Evolutionary conservation across 2,113 vertebrate species (phyloP), one percentile per base, ranked within the genome.

Genomic region (Anguilla japonica): DNA sequence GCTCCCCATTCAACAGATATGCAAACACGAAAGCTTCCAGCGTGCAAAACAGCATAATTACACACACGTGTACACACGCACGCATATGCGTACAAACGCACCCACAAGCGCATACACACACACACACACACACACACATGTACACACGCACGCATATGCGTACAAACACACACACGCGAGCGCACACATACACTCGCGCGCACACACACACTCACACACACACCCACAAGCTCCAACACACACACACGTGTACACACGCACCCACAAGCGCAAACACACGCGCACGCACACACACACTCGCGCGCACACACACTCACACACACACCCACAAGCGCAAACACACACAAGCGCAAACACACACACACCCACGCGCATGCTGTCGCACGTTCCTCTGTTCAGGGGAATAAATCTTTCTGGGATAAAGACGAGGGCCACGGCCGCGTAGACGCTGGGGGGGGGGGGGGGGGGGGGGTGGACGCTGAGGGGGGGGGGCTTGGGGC

Each of bases 1-100:
- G 96, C 97, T 98, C 96, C 96, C 95, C 96, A 96, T 94, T 88
- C 89, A 88, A 41, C 79, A 89, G 91, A 94, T 94, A 92, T 89
- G 90, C 90, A 93, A 94, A 92, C 91, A 93, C 88, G 91, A 90
- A 92, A 88, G 86, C 92, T 92, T 92, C 88, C 60, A 71, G 2
- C 29, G 11, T 71, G 60, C 29, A 57, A 93, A 90, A 90, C 91
- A 89, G 90, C 88, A 88, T 91, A 11, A 71, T 89, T 82, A 53
- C 85, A 89, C 83, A 90, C 82, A 29, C 83, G 84, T 88, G 91
- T 88, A 88, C 88, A 91, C 90, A 90, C 88, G 71, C 86, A 83
- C 46, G 81, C 85, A 86, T 87, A 91, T 91, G 90, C 92, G 50
- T 46, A 8, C 43, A 7, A 43, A 46, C 43, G 2, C 43, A 46